Conservation (phyloP, 2,113 vertebrate genomes). For the Vidua macroura region DNA sequence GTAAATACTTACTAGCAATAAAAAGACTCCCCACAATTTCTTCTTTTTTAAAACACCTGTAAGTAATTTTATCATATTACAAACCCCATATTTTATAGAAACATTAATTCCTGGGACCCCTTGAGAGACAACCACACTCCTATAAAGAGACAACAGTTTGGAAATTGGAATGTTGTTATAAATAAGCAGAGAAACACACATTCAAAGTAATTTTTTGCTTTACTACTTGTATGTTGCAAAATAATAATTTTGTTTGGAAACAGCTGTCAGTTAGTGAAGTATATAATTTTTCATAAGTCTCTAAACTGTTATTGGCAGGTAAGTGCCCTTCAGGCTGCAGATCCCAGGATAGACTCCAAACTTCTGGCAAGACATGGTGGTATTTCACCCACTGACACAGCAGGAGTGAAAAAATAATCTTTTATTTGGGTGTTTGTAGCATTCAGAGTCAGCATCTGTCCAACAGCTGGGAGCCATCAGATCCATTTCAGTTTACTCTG, state of each 20-base stretch:
- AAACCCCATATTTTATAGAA: neutral
- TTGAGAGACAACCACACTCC: neutral
- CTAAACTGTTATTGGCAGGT: neutral
- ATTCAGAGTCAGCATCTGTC: neutral
- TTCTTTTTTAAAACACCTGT: neutral
- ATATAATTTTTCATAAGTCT: neutral
- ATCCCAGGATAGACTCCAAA: neutral
- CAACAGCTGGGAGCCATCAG: neutral
- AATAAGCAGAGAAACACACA: neutral
- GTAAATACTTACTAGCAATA: neutral
- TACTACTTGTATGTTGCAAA: neutral
- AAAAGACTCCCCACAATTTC: neutral
- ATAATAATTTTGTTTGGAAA: neutral
- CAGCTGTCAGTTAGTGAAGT: neutral
- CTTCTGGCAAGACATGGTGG: neutral
- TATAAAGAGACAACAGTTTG: neutral
- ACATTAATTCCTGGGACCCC: neutral
- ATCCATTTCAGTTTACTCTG: neutral
- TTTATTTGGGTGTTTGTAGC: neutral
- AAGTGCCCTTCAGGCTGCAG: neutral
- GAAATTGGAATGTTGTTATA: neutral
- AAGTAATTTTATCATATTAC: neutral
- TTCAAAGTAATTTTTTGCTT: neutral
- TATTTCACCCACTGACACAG: neutral
- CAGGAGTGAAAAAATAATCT: neutral